A percentile compares a stretch with the other conserved stretches of the same genome.
phyloP scores from a whole-genome alignment of 2,797 vertebrate genomes.

The Varecia variegata region DNA sequence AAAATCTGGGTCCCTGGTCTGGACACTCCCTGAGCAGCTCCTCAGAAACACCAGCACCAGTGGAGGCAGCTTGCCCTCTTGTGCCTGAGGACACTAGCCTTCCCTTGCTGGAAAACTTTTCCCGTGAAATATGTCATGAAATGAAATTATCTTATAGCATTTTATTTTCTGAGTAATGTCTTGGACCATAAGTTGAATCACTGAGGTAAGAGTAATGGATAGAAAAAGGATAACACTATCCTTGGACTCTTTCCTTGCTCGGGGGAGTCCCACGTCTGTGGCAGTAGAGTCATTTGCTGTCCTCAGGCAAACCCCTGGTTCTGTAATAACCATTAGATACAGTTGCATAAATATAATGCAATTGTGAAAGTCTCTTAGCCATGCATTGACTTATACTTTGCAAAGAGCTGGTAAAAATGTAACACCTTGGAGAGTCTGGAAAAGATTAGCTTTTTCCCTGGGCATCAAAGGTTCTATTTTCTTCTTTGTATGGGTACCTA shows the following conservation, averaged over 20 bases:
- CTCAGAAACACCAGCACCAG: neutral
- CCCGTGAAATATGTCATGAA: neutral
- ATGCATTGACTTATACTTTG: neutral
- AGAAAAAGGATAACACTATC: neutral
- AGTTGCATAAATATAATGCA: neutral
- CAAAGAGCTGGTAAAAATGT: neutral
- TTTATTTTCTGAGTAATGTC: conserved; percentile 20
- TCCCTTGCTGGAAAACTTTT: neutral
- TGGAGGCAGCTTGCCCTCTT: neutral
- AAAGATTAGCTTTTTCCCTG: neutral
- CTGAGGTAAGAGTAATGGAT: neutral
- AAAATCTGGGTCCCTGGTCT: neutral
- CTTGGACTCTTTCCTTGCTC: neutral
- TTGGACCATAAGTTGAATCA: neutral
- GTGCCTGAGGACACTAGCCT: neutral
- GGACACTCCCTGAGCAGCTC: neutral
- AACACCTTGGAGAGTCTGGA: neutral
- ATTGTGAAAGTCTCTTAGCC: neutral
- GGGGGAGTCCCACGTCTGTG: neutral
- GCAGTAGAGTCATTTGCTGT: neutral
- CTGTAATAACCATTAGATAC: neutral
- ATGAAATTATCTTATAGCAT: neutral
- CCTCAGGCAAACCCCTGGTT: neutral
- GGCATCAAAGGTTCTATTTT: neutral
- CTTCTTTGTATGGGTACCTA: neutral